Percentiles rank a stretch among this genome's conserved stretches.
Conservation (phyloP, 2,888 invertebrate genomes). For the Blastobasis adustella region DNA sequence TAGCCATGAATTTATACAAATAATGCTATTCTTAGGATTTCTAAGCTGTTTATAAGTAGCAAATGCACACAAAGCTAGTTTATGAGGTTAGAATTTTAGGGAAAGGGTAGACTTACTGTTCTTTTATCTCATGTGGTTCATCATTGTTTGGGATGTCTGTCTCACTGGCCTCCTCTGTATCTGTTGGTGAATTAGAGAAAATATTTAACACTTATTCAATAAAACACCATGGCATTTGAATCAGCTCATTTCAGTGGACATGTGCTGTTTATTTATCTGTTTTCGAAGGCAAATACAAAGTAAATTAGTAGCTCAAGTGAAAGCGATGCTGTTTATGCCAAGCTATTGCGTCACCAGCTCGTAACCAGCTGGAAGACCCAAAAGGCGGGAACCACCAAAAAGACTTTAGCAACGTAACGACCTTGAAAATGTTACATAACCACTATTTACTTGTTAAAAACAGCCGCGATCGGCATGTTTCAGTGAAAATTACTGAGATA, state of each 20-base stretch:
- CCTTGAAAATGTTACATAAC: constrained; percentile 43
- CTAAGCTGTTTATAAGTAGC: too few relatives aligned
- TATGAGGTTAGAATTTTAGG: too few relatives aligned
- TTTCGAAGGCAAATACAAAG: too few relatives aligned
- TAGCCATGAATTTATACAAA: too few relatives aligned
- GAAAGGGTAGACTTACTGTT: constrained; percentile 78
- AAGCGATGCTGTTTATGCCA: constrained; percentile 36
- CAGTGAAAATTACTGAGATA: constrained; percentile 27
- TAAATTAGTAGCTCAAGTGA: constrained; percentile 26
- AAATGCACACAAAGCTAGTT: too few relatives aligned
- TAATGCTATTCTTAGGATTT: too few relatives aligned
- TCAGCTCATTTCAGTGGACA: too few relatives aligned
- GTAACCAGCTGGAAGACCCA: constrained; percentile 16
- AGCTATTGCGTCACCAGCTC: constrained; percentile 53
- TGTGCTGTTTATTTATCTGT: too few relatives aligned
- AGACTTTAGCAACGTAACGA: constrained; percentile 25
- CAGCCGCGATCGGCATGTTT: constrained; percentile 21
- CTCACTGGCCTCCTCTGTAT: constrained; percentile 97
- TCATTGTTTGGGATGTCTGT: constrained; percentile 91
- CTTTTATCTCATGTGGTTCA: constrained; percentile 89
- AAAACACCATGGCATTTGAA: too few relatives aligned
- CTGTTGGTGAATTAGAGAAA: constrained; percentile 43
- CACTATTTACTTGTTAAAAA: constrained; percentile 34
- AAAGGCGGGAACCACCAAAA: constrained; percentile 52
- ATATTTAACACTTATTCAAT: too few relatives aligned